Conservation (phyloP, 2,113 vertebrate genomes). For the Lophura nycthemera region DNA sequence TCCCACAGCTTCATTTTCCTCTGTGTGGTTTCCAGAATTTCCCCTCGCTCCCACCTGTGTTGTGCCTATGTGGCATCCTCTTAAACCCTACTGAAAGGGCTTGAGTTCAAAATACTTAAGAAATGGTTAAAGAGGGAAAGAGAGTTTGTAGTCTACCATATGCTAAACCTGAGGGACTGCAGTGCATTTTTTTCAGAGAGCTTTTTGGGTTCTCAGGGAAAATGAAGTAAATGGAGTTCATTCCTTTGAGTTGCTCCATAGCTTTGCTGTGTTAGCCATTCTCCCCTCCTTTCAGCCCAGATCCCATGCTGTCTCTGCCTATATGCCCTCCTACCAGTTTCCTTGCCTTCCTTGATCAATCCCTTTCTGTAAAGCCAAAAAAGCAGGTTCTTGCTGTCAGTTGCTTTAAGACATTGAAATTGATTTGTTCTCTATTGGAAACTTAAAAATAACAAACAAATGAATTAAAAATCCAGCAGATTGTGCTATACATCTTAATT, state of each 20-base stretch:
- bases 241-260: neutral
- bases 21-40: neutral
- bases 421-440: neutral
- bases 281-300: neutral
- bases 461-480: neutral
- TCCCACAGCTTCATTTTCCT: neutral
- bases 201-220: neutral
- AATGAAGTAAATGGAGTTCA: neutral
- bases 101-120: neutral
- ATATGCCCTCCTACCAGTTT: neutral
- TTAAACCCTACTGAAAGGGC: neutral
- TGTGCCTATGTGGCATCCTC: neutral
- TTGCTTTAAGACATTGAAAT: neutral
- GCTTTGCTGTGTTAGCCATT: neutral
- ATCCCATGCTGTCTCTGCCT: neutral
- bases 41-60: rapidly evolving
- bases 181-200: neutral
- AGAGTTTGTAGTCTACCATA: neutral
- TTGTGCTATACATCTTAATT: neutral
- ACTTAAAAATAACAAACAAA: neutral
- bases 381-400: neutral
- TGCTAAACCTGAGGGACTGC: neutral
- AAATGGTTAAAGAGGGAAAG: neutral
- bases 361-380: neutral
- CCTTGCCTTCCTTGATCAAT: neutral